Conservation (phyloP, 2,888 invertebrate genomes). For the Drosophila lutescens region DNA sequence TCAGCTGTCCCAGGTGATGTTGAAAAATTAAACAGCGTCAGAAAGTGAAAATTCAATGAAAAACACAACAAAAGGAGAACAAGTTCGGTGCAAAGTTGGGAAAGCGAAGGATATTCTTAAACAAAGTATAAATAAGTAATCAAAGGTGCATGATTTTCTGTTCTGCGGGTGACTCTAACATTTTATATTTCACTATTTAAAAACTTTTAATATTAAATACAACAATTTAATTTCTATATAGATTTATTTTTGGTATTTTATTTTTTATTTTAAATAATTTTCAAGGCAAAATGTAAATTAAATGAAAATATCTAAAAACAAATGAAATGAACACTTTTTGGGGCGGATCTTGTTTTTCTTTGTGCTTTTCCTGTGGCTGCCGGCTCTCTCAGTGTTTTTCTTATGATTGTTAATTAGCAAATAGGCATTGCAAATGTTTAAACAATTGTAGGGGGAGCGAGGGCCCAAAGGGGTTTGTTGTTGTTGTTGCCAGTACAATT, state of each 20-base stretch:
- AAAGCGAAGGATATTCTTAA: background rate
- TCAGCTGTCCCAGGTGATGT: constrained; percentile 24
- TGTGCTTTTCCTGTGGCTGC: constrained; percentile 9
- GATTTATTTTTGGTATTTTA: too few relatives aligned
- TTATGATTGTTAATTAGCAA: constrained; percentile 66
- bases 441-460: constrained; percentile 42
- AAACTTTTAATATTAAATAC: too few relatives aligned
- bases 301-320: too few relatives aligned
- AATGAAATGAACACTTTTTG: too few relatives aligned
- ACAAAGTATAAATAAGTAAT: background rate
- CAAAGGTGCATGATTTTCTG: background rate
- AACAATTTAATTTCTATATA: too few relatives aligned
- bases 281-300: too few relatives aligned
- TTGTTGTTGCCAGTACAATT: constrained; percentile 13
- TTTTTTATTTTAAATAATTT: too few relatives aligned
- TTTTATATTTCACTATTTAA: too few relatives aligned
- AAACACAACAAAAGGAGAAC: constrained; percentile 5
- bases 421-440: constrained; percentile 61
- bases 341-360: constrained; percentile 19
- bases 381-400: constrained; percentile 20
- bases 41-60: constrained; percentile 24
- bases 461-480: constrained; percentile 5
- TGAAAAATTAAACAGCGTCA: constrained; percentile 32
- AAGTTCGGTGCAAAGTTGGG: background rate
- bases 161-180: too few relatives aligned